Evolutionary conservation across 2,113 vertebrate genomes (phyloP), one percentile per base, ranked within the genome.

Genomic region (Forbesichthys papilliferus): DNA sequence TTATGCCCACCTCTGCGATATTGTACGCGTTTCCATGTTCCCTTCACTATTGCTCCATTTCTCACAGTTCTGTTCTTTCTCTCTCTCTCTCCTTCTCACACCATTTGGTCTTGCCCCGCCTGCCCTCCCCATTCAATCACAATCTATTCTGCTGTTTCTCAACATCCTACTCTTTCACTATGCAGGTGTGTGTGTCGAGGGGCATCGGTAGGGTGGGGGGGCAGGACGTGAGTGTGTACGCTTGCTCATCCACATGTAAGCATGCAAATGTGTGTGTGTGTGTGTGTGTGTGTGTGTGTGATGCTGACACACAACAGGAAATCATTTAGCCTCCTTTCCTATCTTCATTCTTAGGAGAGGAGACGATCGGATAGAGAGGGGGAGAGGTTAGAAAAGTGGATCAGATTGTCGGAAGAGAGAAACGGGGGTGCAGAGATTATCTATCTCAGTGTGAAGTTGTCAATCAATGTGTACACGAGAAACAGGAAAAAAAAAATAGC

Each of bases 371-470:
- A 47, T 12, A 47, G 59, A 3, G 13, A 13, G 16, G 10, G 59
- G 61, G 33, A 80, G 79, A 68, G 69, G 61, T 42, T 42, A 42
- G 36, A 7, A 42, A 42, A 42, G 36, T 42, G 36, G 36, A 42
- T 42, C 36, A 42, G 36, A 42, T 42, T 42, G 36, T 42, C 0
- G 36, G 4, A 42, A 42, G 5, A 42, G 47, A 48, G 68, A 80
- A 61, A 54, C 55, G 65, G 79, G 73, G 68, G 59, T 74, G 55
- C 48, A 61, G 70, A 73, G 78, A 88, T 88, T 86, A 88, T 88
- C 84, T 77, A 73, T 71, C 86, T 71, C 88, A 83, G 87, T 75
- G 80, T 86, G 88, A 90, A 42, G 55, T 61, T 84, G 83, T 71
- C 83, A 80, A 74, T 86, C 86, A 83, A 75, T 67, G 72, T 81